A percentile compares a stretch with the other conserved stretches of the same genome.
Conservation (phyloP, 2,888 invertebrate species). For the Lapara coniferarum region DNA sequence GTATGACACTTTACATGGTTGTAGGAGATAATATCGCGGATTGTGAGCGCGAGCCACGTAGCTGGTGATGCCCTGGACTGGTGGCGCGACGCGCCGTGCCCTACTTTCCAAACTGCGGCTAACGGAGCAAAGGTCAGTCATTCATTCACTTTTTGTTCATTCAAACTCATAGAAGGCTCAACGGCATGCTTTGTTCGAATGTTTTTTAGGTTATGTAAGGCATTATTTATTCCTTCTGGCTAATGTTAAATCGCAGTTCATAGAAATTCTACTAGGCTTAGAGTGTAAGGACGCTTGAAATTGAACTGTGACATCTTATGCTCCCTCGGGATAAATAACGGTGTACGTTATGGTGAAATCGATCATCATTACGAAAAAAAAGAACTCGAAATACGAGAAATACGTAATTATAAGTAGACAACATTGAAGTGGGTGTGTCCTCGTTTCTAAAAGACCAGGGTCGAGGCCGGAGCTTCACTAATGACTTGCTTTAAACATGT, state of each 20-base stretch:
- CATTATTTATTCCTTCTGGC: neutral
- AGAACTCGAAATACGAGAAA: neutral
- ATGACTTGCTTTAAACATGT: slow-evolving; percentile 26
- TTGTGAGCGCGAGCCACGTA: slow-evolving; percentile 33
- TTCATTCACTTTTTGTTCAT: slow-evolving; percentile 48
- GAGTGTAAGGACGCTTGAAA: too few relatives aligned
- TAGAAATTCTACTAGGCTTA: too few relatives aligned
- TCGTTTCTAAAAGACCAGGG: slow-evolving; percentile 39
- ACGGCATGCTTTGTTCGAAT: slow-evolving; percentile 6
- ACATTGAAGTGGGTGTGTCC: slow-evolving; percentile 34
- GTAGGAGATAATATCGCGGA: slow-evolving; percentile 38
- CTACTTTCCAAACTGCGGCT: slow-evolving; percentile 66
- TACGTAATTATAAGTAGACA: slow-evolving; percentile 21
- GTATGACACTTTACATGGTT: slow-evolving; percentile 34
- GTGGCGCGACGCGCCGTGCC: slow-evolving; percentile 50
- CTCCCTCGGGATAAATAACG: too few relatives aligned
- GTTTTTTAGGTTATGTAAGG: neutral
- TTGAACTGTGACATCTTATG: too few relatives aligned
- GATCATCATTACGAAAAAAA: neutral
- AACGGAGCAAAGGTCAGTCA: slow-evolving; percentile 57
- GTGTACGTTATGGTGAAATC: neutral
- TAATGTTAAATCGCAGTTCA: neutral
- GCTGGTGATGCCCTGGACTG: slow-evolving; percentile 37
- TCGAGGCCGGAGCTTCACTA: slow-evolving; percentile 35
- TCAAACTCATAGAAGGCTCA: slow-evolving; percentile 31